Percentiles rank a stretch among this genome's conserved stretches.
Evolutionary conservation across 2,113 vertebrate genomes (phyloP).

Genomic region (Silurus asotus): DNA sequence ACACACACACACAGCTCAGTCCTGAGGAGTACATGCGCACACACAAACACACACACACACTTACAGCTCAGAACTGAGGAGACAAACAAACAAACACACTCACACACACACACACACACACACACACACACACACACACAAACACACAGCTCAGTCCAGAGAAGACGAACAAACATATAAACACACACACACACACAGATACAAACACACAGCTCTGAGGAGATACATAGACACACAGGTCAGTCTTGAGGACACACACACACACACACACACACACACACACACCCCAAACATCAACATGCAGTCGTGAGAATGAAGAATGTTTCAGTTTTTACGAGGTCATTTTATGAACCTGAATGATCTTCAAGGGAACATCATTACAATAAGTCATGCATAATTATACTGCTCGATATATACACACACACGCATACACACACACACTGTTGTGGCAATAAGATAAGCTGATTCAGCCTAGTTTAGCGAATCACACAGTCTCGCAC

Average conservation of each 20-base stretch:
- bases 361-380: neutral
- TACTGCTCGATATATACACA: neutral
- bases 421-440: neutral
- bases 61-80: too few species aligned
- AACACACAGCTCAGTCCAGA: too few species aligned
- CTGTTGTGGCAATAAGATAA: neutral
- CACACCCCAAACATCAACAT: neutral
- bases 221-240: too few species aligned
- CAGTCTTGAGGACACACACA: too few species aligned
- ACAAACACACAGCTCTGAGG: too few species aligned
- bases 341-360: neutral
- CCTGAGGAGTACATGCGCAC: too few species aligned
- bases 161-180: too few species aligned
- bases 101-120: neutral
- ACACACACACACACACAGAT: too few species aligned
- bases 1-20: too few species aligned
- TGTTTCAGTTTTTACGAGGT: neutral
- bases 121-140: too few species aligned
- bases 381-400: neutral
- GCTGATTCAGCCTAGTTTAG: neutral
- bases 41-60: neutral
- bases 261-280: neutral
- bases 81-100: too few species aligned
- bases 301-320: neutral
- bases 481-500: neutral